Conservation (phyloP, 2,888 invertebrate species). For the Apoda limacodes region DNA sequence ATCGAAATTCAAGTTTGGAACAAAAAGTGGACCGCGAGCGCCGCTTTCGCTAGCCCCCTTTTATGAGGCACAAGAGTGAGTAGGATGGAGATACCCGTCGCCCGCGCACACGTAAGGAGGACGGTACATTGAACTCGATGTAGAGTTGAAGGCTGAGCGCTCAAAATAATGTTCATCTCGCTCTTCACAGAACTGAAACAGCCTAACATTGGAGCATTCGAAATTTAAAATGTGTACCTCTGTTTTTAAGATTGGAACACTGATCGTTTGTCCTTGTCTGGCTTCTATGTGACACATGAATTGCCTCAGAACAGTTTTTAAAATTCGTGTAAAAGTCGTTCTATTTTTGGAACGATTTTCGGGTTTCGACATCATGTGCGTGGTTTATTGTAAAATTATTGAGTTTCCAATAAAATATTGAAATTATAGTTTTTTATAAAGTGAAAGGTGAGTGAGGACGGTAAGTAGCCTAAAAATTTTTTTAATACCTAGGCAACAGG, state of each 20-base stretch:
- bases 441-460: too few species aligned
- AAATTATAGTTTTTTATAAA: too few species aligned
- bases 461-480: too few species aligned
- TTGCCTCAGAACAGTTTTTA: slow-evolving; percentile 9
- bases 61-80: slow-evolving; percentile 23
- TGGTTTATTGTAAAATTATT: too few species aligned
- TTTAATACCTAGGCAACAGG: too few species aligned
- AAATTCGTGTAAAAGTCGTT: slow-evolving; percentile 4
- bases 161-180: slow-evolving; percentile 36
- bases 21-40: slow-evolving; percentile 53
- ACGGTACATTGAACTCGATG: slow-evolving; percentile 58
- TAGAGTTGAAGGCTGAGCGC: slow-evolving; percentile 31
- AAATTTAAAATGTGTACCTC: slow-evolving; percentile 24
- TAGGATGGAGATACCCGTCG: slow-evolving; percentile 32
- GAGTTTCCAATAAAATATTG: too few species aligned
- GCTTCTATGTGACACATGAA: too few species aligned
- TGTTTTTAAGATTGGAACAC: slow-evolving; percentile 28
- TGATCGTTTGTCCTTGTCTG: slow-evolving; percentile 26
- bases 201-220: slow-evolving; percentile 22
- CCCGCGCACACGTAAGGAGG: slow-evolving; percentile 60
- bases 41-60: slow-evolving; percentile 29
- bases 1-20: slow-evolving; percentile 60
- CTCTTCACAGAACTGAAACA: slow-evolving; percentile 31
- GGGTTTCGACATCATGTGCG: too few species aligned
- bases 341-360: slow-evolving; percentile 8